phyloP scores from a whole-genome alignment of 2,888 invertebrate species.

The Agelastica alni region DNA sequence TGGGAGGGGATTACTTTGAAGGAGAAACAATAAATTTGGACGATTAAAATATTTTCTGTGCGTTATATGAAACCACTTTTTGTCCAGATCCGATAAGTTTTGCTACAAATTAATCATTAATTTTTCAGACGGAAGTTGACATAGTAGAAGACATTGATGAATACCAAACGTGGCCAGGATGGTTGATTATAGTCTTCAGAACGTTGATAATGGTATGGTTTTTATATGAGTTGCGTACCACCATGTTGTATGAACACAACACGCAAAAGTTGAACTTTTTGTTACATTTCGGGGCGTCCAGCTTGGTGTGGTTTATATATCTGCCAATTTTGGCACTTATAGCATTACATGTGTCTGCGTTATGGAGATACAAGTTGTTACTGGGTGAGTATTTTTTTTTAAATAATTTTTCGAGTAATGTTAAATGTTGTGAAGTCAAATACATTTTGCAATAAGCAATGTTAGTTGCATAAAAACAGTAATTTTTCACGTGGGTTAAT shows the following conservation, averaged over 20 bases:
- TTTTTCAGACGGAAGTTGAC: slow-evolving; percentile 86
- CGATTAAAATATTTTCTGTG: too few relatives aligned
- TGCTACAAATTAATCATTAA: too few relatives aligned
- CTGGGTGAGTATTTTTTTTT: slow-evolving; percentile 78
- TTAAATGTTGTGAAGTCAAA: too few relatives aligned
- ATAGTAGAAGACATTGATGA: slow-evolving; percentile 95
- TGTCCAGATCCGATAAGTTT: too few relatives aligned
- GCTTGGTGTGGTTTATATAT: slow-evolving; percentile 98
- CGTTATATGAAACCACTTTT: too few relatives aligned
- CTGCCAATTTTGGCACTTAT: slow-evolving; percentile 92
- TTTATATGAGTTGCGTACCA: slow-evolving; percentile 72
- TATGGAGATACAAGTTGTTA: slow-evolving; percentile 94
- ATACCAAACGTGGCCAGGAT: slow-evolving; percentile 97
- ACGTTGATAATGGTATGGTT: slow-evolving; percentile 90
- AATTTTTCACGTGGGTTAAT: too few relatives aligned
- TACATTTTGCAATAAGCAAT: too few relatives aligned
- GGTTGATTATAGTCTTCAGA: slow-evolving; percentile 86
- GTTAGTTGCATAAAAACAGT: too few relatives aligned
- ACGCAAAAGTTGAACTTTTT: slow-evolving; percentile 88
- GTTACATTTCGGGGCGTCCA: slow-evolving; percentile 95
- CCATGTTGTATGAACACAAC: slow-evolving; percentile 81
- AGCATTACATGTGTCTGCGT: slow-evolving; percentile 87
- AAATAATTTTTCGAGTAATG: too few relatives aligned
- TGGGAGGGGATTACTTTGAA: too few relatives aligned
- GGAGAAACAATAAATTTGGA: too few relatives aligned